Percentiles rank a stretch among this genome's conserved stretches.
Evolutionary conservation across 2,888 invertebrate genomes (phyloP).

Genomic region (Hartigia nigra): DNA sequence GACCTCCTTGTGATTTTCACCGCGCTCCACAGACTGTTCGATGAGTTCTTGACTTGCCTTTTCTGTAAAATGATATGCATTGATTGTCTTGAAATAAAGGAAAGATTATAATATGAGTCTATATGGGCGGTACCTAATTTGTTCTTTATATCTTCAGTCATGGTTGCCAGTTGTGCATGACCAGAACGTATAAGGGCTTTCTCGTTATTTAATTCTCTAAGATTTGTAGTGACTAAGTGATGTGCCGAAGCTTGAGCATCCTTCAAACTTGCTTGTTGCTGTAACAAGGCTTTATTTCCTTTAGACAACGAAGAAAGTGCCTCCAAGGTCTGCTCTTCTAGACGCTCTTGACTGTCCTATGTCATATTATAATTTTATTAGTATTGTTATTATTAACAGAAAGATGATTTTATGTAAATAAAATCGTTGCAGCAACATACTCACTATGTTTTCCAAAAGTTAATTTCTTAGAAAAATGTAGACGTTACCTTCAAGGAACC

Average conservation of each 20-base stretch:
- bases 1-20: constrained; percentile 69
- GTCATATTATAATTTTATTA: neutral
- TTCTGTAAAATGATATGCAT: constrained; percentile 51
- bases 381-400: neutral
- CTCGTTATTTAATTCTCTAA: constrained; percentile 70
- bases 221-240: constrained; percentile 68
- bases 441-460: neutral
- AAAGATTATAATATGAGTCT: neutral
- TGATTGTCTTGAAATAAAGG: neutral
- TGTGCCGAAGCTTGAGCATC: constrained; percentile 68
- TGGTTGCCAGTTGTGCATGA: constrained; percentile 68
- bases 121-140: constrained; percentile 65
- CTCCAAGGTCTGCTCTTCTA: constrained; percentile 65
- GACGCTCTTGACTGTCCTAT: constrained; percentile 66
- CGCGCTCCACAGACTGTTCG: constrained; percentile 67
- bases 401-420: constrained; percentile 4
- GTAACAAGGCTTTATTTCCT: constrained; percentile 66
- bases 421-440: constrained; percentile 3
- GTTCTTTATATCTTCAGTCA: constrained; percentile 69
- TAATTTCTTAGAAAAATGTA: neutral
- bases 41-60: constrained; percentile 67
- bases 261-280: constrained; percentile 69
- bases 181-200: constrained; percentile 72
- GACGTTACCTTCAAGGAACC: constrained; percentile 64
- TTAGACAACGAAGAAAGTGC: constrained; percentile 64